Evolutionary conservation across 2,888 invertebrate species (phyloP).

Genomic region (Halictus ligatus): DNA sequence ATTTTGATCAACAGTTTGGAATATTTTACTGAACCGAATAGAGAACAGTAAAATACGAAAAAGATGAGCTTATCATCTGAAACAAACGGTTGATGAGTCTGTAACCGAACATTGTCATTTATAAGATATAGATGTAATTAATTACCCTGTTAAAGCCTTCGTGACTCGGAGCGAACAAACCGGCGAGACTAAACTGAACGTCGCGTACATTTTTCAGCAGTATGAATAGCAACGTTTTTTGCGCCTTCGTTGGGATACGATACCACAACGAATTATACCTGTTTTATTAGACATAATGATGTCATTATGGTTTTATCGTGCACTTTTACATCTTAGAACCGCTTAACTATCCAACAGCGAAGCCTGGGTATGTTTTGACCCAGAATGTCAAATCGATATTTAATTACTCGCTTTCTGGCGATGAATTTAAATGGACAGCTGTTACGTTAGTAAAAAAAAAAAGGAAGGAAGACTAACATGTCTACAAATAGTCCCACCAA

Average conservation of each 20-base stretch:
- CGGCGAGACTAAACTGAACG: neutral
- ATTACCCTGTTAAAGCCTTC: neutral
- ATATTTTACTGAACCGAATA: neutral
- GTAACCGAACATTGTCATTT: neutral
- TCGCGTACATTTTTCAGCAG: neutral
- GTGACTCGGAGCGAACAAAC: neutral
- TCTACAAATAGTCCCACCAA: too few species aligned
- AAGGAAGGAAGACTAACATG: too few species aligned
- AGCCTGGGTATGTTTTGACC: too few species aligned
- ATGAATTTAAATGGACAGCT: too few species aligned
- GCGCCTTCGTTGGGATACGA: neutral
- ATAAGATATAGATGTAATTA: too few species aligned
- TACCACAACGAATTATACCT: neutral
- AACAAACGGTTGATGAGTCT: neutral
- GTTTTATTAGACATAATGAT: neutral
- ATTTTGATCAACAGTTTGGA: neutral
- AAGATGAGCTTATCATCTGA: constrained; percentile 11
- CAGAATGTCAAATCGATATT: too few species aligned
- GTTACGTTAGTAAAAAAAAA: too few species aligned
- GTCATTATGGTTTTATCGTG: neutral
- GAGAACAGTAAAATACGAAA: constrained; percentile 1
- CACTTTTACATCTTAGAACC: too few species aligned
- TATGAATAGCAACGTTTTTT: neutral
- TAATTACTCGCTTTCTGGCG: too few species aligned
- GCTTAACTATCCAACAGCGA: too few species aligned